phyloP scores from a whole-genome alignment of 2,113 vertebrate species.

The Lophius piscatorius region DNA sequence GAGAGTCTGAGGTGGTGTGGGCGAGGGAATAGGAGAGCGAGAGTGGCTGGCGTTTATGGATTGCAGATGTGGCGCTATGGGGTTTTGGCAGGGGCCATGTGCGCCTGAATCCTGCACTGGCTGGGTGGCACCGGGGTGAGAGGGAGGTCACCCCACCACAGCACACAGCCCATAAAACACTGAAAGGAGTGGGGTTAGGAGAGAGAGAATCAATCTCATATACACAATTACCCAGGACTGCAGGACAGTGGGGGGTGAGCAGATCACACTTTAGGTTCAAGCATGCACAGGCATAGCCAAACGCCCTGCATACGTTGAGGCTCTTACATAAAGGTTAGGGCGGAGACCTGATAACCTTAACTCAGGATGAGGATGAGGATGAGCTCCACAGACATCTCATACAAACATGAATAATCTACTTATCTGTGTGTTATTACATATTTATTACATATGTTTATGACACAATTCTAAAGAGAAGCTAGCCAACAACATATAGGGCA shows the following conservation, averaged over 20 bases:
- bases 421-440: slow-evolving; percentile 30
- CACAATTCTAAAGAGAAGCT: slow-evolving; percentile 23
- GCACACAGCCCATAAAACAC: slow-evolving; percentile 81
- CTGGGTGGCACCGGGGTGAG: slow-evolving; percentile 86
- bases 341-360: slow-evolving; percentile 31
- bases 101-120: slow-evolving; percentile 79
- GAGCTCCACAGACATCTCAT: slow-evolving; percentile 7
- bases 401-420: slow-evolving; percentile 14
- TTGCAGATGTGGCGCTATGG: slow-evolving; percentile 86
- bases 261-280: slow-evolving; percentile 44
- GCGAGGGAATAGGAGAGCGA: slow-evolving; percentile 77
- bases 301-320: slow-evolving; percentile 15
- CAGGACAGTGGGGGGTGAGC: slow-evolving; percentile 37
- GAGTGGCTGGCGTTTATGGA: slow-evolving; percentile 85
- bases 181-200: slow-evolving; percentile 41
- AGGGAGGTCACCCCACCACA: slow-evolving; percentile 81
- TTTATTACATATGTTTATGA: slow-evolving; percentile 29
- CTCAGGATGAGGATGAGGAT: slow-evolving; percentile 25
- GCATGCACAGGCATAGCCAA: slow-evolving; percentile 26
- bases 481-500: slow-evolving; percentile 7
- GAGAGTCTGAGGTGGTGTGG: slow-evolving; percentile 72
- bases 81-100: slow-evolving; percentile 82
- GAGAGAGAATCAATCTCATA: slow-evolving; percentile 37
- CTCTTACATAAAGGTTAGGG: slow-evolving; percentile 21
- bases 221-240: slow-evolving; percentile 26